Evolutionary conservation across 2,113 vertebrate species (phyloP).

Genomic region (Eudyptes chrysolophus): DNA sequence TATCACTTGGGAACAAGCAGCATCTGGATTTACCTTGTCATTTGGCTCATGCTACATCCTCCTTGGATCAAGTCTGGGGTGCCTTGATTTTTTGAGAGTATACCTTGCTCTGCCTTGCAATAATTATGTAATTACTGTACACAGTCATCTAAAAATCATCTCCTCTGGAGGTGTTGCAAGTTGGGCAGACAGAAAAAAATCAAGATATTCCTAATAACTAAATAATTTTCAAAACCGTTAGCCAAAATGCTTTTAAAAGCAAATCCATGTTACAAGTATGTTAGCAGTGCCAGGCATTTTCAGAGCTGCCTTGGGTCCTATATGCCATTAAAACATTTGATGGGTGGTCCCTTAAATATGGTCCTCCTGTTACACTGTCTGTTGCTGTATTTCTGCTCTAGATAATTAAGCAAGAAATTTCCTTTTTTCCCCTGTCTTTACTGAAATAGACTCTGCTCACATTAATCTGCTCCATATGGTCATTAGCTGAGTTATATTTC

Average conservation of each 20-base stretch:
- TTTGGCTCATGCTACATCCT: not conserved
- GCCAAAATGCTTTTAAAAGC: not conserved
- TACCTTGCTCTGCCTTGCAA: not conserved
- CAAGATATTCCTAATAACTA: not conserved
- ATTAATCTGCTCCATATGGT: conserved; percentile 54
- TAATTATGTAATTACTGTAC: not conserved
- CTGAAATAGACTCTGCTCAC: conserved; percentile 36
- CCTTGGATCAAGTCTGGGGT: not conserved
- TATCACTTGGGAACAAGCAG: not conserved
- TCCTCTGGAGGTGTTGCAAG: not conserved
- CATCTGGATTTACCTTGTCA: not conserved
- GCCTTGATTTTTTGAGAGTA: not conserved
- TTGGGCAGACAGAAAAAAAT: not conserved
- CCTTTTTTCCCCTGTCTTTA: not conserved
- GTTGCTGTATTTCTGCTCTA: conserved; percentile 4
- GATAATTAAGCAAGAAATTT: conserved; percentile 47
- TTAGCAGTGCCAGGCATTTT: not conserved
- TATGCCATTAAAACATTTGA: not conserved
- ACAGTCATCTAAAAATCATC: not conserved
- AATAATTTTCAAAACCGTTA: not conserved
- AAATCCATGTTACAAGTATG: not conserved
- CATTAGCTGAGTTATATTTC: conserved; percentile 54
- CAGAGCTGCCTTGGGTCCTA: not conserved
- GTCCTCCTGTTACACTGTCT: not conserved
- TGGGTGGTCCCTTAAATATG: not conserved